Conservation (phyloP, 2,113 vertebrate genomes). For the Lepidiolamprologus cunningtoni region DNA sequence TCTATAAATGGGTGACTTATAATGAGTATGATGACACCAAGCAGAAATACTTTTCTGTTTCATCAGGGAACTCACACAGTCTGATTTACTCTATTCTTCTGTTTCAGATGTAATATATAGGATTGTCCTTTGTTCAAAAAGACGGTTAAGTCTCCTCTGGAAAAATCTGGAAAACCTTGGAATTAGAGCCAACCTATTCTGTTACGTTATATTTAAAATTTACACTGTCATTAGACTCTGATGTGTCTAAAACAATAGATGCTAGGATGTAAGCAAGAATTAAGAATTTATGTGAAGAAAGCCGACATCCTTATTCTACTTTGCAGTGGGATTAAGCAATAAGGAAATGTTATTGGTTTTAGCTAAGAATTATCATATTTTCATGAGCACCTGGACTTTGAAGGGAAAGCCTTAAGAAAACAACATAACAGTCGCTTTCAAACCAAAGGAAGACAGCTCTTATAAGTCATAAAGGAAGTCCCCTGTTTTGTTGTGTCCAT, state of each 20-base stretch:
- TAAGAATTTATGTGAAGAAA: neutral
- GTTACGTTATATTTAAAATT: neutral
- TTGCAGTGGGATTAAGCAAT: neutral
- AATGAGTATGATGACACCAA: conserved; percentile 63
- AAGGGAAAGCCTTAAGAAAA: neutral
- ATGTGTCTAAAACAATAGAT: neutral
- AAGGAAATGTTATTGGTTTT: neutral
- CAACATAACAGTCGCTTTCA: neutral
- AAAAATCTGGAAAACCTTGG: neutral
- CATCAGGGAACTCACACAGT: conserved; percentile 49
- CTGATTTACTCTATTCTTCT: conserved; percentile 31
- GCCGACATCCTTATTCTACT: neutral
- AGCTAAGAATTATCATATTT: neutral
- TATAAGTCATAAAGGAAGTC: neutral
- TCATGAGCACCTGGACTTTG: neutral
- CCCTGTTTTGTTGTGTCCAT: neutral
- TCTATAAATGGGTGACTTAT: conserved; percentile 61
- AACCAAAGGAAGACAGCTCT: neutral
- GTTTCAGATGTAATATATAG: neutral
- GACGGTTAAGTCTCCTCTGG: neutral
- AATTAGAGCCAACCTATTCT: neutral
- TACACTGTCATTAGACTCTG: neutral
- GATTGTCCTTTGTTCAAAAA: conserved; percentile 16
- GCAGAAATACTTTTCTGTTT: conserved; percentile 58
- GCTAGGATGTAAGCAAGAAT: neutral